phyloP scores from a whole-genome alignment of 2,797 vertebrate genomes.

The Pangasius djambal region DNA sequence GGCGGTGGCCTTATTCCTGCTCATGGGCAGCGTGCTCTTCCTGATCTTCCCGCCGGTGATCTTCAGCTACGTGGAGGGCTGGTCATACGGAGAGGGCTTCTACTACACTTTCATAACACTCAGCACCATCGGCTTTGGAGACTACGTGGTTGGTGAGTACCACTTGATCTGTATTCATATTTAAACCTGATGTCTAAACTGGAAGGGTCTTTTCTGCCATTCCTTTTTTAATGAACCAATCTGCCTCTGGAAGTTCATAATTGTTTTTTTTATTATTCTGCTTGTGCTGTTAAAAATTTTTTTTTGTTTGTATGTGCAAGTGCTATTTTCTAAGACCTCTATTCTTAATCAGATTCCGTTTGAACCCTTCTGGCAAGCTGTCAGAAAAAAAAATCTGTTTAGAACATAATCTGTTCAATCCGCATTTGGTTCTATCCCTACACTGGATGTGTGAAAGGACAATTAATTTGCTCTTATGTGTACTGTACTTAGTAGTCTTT shows the following conservation, averaged over 20 bases:
- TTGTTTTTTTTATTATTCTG: background rate
- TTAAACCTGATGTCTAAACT: background rate
- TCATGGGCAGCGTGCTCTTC: constrained; percentile 81
- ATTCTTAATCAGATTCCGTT: background rate
- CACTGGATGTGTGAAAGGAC: background rate
- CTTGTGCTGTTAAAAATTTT: background rate
- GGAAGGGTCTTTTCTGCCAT: background rate
- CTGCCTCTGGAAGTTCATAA: background rate
- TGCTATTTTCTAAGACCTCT: background rate
- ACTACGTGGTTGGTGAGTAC: constrained; percentile 87
- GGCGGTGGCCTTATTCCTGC: constrained; percentile 79
- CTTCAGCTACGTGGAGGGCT: constrained; percentile 90
- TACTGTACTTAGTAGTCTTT: background rate
- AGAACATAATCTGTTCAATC: background rate
- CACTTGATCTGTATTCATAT: background rate
- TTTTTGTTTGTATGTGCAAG: background rate
- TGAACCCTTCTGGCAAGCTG: background rate
- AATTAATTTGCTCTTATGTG: background rate
- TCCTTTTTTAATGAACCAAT: background rate
- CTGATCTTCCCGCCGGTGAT: constrained; percentile 86
- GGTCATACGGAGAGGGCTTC: constrained; percentile 90
- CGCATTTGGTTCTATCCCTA: background rate
- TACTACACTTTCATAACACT: constrained; percentile 94
- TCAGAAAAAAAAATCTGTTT: background rate
- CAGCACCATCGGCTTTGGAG: constrained; percentile 93